Conservation (phyloP, 2,888 invertebrate genomes). For the Lithophane ornitopus region DNA sequence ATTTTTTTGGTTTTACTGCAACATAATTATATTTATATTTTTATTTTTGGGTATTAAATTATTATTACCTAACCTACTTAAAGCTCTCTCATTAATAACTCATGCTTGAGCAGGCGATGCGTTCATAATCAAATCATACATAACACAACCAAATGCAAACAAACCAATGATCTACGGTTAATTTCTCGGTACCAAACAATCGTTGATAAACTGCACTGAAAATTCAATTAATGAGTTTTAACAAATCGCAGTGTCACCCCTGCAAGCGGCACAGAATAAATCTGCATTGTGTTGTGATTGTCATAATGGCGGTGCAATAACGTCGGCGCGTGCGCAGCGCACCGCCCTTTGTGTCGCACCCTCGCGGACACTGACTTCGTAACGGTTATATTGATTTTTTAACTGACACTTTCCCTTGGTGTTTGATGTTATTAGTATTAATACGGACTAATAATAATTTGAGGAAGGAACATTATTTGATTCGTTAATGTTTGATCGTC, state of each 20-base stretch:
- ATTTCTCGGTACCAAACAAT: conserved; percentile 49
- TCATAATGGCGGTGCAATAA: conserved; percentile 77
- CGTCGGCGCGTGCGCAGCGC: conserved; percentile 82
- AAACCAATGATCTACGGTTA: conserved; percentile 11
- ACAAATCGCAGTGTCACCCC: conserved; percentile 75
- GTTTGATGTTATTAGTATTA: conserved; percentile 49
- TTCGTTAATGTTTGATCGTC: background rate
- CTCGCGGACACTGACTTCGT: conserved; percentile 84
- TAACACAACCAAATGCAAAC: conserved; percentile 13
- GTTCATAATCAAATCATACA: conserved; percentile 7
- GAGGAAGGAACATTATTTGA: background rate
- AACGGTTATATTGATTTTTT: conserved; percentile 90
- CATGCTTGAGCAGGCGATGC: conserved; percentile 11
- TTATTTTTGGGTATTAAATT: background rate
- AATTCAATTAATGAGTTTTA: conserved; percentile 62
- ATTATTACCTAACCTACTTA: background rate
- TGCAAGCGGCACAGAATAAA: conserved; percentile 75
- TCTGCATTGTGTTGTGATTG: conserved; percentile 79
- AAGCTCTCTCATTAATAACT: background rate
- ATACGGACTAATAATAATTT: conserved; percentile 38
- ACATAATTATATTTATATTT: background rate
- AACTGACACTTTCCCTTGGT: conserved; percentile 83
- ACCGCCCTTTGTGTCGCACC: conserved; percentile 84
- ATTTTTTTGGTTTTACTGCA: conserved; percentile 11
- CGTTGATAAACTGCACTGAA: conserved; percentile 37